These are phyloP conservation scores for Mongoloraphidia duomilia DNA, from an alignment of 2,888 invertebrate species.

Conservation along the genomic window DNA sequence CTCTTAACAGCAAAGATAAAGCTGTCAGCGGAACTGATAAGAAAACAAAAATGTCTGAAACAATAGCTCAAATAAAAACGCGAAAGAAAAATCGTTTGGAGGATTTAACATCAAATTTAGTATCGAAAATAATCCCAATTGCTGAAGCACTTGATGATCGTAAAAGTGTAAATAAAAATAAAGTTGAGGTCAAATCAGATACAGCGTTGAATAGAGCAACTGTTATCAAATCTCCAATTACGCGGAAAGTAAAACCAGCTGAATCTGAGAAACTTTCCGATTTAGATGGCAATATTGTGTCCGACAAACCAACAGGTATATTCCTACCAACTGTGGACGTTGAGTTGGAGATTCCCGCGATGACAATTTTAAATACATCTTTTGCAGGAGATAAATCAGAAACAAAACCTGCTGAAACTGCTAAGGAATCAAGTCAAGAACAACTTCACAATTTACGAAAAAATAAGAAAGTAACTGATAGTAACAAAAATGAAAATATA, in stretches of 20 bases:
- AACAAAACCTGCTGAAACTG: conserved; percentile 28
- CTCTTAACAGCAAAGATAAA: conserved; percentile 15
- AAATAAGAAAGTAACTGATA: conserved; percentile 25
- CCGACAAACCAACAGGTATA: conserved; percentile 44
- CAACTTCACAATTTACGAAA: conserved; percentile 35
- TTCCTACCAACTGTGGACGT: conserved; percentile 55
- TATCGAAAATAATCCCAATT: conserved; percentile 43
- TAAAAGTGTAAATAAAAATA: conserved; percentile 37
- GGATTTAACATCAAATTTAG: conserved; percentile 42
- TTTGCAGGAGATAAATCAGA: conserved; percentile 27
- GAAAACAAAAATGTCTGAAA: conserved; percentile 31
- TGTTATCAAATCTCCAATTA: conserved; percentile 41
- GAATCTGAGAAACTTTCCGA: conserved; percentile 33
- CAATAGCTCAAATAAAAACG: conserved; percentile 33
- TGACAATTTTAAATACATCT: conserved; percentile 34
- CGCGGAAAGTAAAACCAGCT: conserved; percentile 32
- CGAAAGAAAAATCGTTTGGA: conserved; percentile 48
- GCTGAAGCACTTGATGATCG: conserved; percentile 39
- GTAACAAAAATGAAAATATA: conserved; percentile 24
- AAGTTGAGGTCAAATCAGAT: conserved; percentile 23
- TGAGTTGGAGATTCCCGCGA: conserved; percentile 48
- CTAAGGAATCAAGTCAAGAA: conserved; percentile 27
- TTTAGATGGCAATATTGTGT: conserved; percentile 17
- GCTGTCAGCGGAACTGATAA: conserved; percentile 6
- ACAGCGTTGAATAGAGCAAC: conserved; percentile 30